These are phyloP conservation scores for Drosophila sechellia DNA, from an alignment of 1,140 invertebrate species.

Conservation along the genomic window DNA sequence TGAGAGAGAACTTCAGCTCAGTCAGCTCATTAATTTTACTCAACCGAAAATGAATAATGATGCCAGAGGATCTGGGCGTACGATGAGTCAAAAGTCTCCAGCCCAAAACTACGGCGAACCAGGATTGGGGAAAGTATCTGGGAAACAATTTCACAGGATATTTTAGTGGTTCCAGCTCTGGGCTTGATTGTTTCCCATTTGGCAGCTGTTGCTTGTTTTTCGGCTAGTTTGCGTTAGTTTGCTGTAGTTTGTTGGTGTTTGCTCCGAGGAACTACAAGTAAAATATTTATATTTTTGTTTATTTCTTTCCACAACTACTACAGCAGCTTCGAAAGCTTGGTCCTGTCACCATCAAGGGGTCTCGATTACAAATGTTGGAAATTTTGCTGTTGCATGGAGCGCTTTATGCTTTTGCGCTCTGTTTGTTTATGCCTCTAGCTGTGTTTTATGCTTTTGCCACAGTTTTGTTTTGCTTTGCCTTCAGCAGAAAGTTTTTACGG, in stretches of 20 bases:
- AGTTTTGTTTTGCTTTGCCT: conserved; percentile 33
- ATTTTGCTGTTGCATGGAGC: conserved; percentile 24
- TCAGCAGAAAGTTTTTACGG: conserved; percentile 31
- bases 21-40: conserved; percentile 45
- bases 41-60: conserved; percentile 46
- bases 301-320: conserved; percentile 1
- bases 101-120: background rate
- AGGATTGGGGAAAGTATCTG: conserved; percentile 15
- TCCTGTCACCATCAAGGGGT: conserved; percentile 38
- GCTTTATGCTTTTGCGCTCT: conserved; percentile 32
- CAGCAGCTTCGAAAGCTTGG: conserved; percentile 8
- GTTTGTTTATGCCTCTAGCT: conserved; percentile 42
- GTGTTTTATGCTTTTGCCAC: conserved; percentile 38
- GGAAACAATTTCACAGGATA: conserved; percentile 34
- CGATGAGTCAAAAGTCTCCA: conserved; percentile 17
- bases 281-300: conserved; percentile 42
- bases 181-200: conserved; percentile 41
- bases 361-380: conserved; percentile 46
- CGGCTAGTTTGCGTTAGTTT: conserved; percentile 30
- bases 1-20: conserved; percentile 19
- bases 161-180: conserved; percentile 17
- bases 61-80: background rate
- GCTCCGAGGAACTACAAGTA: conserved; percentile 33
- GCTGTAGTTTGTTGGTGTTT: conserved; percentile 45
- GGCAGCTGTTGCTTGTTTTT: conserved; percentile 51